A percentile compares a stretch with the other conserved stretches of the same genome.
Evolutionary conservation across 2,113 vertebrate genomes (phyloP).

Genomic region (Herpetotheres cachinnans): DNA sequence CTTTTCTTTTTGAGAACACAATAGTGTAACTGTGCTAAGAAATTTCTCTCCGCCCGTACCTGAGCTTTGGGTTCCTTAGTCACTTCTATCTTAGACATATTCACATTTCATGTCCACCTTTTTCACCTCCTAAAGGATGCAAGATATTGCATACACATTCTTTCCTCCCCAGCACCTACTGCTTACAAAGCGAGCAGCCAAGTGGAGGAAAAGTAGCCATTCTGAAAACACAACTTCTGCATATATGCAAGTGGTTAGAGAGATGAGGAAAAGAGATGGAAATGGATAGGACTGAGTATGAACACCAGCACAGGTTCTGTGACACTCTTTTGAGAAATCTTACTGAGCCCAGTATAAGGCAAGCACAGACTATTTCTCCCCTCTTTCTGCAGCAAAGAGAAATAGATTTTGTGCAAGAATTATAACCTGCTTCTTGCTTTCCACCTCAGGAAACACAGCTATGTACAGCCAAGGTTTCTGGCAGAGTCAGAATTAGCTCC

Average conservation of each 20-base stretch:
- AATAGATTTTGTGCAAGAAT: neutral
- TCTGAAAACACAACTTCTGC: neutral
- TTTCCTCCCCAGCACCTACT: neutral
- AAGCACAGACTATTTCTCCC: neutral
- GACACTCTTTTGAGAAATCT: neutral
- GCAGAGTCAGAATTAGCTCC: neutral
- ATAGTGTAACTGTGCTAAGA: neutral
- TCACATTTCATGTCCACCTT: neutral
- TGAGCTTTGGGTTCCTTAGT: neutral
- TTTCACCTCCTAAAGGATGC: neutral
- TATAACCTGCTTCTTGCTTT: neutral
- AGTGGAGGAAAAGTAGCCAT: neutral
- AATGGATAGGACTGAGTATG: neutral
- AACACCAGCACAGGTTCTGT: neutral
- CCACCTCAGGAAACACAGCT: neutral
- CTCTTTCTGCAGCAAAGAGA: neutral
- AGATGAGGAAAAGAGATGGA: neutral
- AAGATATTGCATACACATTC: neutral
- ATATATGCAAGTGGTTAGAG: neutral
- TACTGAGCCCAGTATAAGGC: neutral
- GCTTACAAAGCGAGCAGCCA: accelerated
- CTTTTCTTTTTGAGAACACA: neutral
- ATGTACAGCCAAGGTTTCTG: neutral
- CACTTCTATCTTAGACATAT: neutral
- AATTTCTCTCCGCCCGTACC: neutral